These are phyloP conservation scores for Microplitis mediator DNA, from an alignment of 1,140 invertebrate species.

Conservation along the genomic window DNA sequence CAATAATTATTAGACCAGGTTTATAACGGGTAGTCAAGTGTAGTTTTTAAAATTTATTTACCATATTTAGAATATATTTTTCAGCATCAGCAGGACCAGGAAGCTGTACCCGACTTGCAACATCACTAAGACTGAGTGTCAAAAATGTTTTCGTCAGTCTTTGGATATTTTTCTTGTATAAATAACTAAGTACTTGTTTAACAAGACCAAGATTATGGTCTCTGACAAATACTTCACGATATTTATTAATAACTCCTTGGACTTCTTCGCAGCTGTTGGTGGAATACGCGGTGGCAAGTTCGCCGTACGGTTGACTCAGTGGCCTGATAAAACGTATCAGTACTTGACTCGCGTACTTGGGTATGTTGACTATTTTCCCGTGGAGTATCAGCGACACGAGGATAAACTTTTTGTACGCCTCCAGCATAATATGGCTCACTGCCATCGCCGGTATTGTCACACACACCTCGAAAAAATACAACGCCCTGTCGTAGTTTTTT, in stretches of 20 bases:
- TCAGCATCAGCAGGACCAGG: conserved; percentile 86
- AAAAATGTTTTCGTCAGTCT: conserved; percentile 96
- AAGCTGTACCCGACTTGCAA: conserved; percentile 88
- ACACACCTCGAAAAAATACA: conserved; percentile 95
- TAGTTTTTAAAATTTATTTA: conserved; percentile 50
- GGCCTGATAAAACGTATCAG: conserved; percentile 88
- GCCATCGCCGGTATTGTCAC: conserved; percentile 91
- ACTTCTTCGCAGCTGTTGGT: conserved; percentile 79
- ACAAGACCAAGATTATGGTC: conserved; percentile 84
- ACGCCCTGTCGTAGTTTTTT: conserved; percentile 89
- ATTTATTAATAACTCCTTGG: conserved; percentile 74
- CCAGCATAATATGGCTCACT: conserved; percentile 95
- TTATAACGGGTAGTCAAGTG: too few relatives aligned
- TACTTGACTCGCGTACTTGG: conserved; percentile 91
- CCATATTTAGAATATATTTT: conserved; percentile 94
- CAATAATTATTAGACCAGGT: too few relatives aligned
- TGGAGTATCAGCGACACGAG: conserved; percentile 88
- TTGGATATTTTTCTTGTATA: conserved; percentile 97
- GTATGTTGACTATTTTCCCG: conserved; percentile 81
- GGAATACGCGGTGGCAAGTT: conserved; percentile 82
- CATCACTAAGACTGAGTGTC: conserved; percentile 91
- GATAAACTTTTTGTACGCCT: conserved; percentile 96
- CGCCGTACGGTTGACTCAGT: conserved; percentile 88
- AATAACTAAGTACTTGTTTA: conserved; percentile 83
- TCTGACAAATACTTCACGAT: conserved; percentile 80